Base-by-base conservation (phyloP, 1,140 invertebrate species). In the Eriosoma lanigerum region DNA sequence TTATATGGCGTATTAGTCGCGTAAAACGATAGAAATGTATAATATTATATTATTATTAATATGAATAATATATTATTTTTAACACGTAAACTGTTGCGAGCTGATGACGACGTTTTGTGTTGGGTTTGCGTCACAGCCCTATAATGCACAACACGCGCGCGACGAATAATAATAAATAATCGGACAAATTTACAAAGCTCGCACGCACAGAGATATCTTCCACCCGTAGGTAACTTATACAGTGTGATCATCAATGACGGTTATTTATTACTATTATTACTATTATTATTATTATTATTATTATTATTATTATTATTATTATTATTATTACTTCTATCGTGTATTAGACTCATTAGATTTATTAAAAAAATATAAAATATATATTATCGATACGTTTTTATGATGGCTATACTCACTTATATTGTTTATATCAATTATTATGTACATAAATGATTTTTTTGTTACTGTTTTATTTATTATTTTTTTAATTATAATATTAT, bases 381-480 rank as follows among this genome's bases (percentile, higher is more conserved):
- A 58, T 58, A n/a, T n/a, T n/a, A n/a, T n/a, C n/a, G n/a, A n/a
- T n/a, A n/a, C n/a, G n/a, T n/a, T n/a, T n/a, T n/a, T 2, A 24
- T 21, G 54, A 60, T 17, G 21, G 3, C 29, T 21, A 64, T 38
- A 64, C 62, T 64, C n/a, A 68, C 64, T 68, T 17, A n/a, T n/a
- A 68, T 68, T 46, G 64, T 68, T 68, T 68, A 15, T 21, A 46
- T n/a, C n/a, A 46, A 46, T 24, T 46, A 15, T 68, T 68, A 15
- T 68, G 64, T 68, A 46, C n/a, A 46, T 68, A 66, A n/a, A 44
- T n/a, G 46, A 46, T 68, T 24, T 46, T 66, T 66, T 68, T 68
- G 64, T 68, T 68, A 68, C 38, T 24, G 64, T 44, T 68, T 68
- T 15, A 66, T 66, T 44, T 66, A 66, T 66, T 66, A n/a, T 62